A percentile compares a stretch with the other conserved stretches of the same genome.
Conservation (phyloP, 2,888 invertebrate genomes). For the Nymphalis c-album region DNA sequence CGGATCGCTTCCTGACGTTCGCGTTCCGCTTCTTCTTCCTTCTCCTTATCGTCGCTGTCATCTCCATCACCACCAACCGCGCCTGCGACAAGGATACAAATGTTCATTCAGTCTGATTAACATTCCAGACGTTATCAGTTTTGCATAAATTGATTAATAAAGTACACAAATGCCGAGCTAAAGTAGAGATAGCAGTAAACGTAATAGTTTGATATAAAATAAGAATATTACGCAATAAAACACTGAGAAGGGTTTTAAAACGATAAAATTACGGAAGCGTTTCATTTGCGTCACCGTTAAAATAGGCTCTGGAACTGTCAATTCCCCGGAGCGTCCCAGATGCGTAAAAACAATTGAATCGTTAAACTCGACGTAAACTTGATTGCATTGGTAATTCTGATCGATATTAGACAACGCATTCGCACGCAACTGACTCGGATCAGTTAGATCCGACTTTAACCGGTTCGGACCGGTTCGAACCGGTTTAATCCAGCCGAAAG, state of each 20-base stretch:
- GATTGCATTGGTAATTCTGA: conserved; percentile 32
- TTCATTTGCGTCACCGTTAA: conserved; percentile 11
- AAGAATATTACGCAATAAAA: background rate
- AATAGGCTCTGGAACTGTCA: conserved; percentile 15
- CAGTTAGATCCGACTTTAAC: conserved; percentile 21
- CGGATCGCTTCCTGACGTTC: conserved; percentile 98
- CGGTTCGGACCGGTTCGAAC: conserved; percentile 42
- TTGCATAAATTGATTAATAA: background rate
- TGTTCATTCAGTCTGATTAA: background rate
- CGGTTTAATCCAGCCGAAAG: conserved; percentile 52
- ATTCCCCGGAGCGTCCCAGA: conserved; percentile 16
- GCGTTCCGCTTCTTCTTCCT: conserved; percentile 98
- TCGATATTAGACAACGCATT: conserved; percentile 55
- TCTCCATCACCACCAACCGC: conserved; percentile 94
- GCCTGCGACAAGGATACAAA: conserved; percentile 79
- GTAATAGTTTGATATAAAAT: conserved; percentile 1
- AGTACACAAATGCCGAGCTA: background rate
- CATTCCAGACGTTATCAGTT: background rate
- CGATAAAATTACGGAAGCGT: conserved; percentile 14
- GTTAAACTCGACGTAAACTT: conserved; percentile 23
- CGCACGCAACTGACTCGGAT: conserved; percentile 36
- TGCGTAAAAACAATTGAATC: conserved; percentile 21
- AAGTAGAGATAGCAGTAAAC: background rate
- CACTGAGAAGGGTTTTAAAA: conserved; percentile 4
- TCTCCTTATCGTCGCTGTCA: conserved; percentile 97